Base-by-base conservation (phyloP, 92 coral and sea anemone species). In the Phenganax stokvisi region DNA sequence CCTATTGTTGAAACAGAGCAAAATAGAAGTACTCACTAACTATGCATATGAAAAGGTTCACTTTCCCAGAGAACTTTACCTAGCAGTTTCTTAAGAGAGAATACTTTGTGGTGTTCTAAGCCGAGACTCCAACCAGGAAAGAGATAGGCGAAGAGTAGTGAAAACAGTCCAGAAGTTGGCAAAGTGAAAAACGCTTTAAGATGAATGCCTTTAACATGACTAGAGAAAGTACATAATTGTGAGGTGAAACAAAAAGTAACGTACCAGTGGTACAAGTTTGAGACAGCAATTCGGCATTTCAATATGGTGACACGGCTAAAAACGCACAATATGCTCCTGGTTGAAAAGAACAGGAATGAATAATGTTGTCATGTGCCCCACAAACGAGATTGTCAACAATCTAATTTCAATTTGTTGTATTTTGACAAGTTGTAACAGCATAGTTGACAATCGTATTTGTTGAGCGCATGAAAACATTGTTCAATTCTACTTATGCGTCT, bases 41-140 rank as follows among this genome's bases (percentile, higher is more conserved):
- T 96, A 85, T 92, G 97, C 28, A 92, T 15, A 68, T 90, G 97
- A 16, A 87, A 81, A 85, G 90, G 90, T 10, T 96, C 97, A 57
- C 80, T 11, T 53, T 89, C 91, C 29, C 75, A 76, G 25, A 92
- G 84, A 28, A 90, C 7, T 53, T 86, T 71, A 28, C 72, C 47
- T 51, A 92, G 77, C 3, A 57, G 44, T 0, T 92, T 72, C 71
- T 82, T 87, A 13, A 90, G 17, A 3, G 97, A 96, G 52, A 89
- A 84, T 61, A 89, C 81, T 62, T 89, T 90, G 44, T 82, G 78
- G 52, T 78, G 84, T 56, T 90, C 82, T 62, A 56, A 3, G 51
- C 73, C 82, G 4, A 63, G 29, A 47, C 51, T 7, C 82, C 82
- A 78, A 37, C 79, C 82, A 11, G 97, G 85, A 77, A 87, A 86